Conservation (phyloP, 1,140 invertebrate species). For the Philopotamus ludificatus region DNA sequence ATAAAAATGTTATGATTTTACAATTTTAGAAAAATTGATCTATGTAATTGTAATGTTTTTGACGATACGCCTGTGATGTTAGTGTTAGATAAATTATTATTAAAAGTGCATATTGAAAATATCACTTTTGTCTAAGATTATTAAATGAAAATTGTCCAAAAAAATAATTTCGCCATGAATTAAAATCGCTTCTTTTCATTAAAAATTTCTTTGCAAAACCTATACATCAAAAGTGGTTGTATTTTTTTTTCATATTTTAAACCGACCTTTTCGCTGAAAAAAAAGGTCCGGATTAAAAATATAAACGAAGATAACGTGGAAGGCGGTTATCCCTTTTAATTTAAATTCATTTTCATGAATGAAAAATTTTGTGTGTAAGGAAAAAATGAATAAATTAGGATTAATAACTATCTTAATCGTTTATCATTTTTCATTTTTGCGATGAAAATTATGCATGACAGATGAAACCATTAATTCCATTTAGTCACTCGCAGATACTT, state of each 20-base stretch:
- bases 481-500: background rate
- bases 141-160: background rate
- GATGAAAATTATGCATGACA: slow-evolving; percentile 14
- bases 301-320: background rate
- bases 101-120: background rate
- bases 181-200: background rate
- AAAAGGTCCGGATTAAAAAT: background rate
- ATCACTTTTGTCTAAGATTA: background rate
- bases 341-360: background rate
- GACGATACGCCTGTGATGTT: background rate
- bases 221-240: background rate
- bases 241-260: background rate
- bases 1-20: background rate
- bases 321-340: background rate
- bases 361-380: background rate
- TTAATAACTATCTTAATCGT: slow-evolving; percentile 20
- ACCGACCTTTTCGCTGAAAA: background rate
- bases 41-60: background rate
- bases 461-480: slow-evolving; percentile 21
- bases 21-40: background rate
- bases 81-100: background rate
- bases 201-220: background rate
- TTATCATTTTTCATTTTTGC: slow-evolving; percentile 16
- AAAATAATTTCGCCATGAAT: background rate
- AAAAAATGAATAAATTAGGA: slow-evolving; percentile 16